phyloP scores from a whole-genome alignment of 2,113 vertebrate species.

The Ceyx melanurus region DNA sequence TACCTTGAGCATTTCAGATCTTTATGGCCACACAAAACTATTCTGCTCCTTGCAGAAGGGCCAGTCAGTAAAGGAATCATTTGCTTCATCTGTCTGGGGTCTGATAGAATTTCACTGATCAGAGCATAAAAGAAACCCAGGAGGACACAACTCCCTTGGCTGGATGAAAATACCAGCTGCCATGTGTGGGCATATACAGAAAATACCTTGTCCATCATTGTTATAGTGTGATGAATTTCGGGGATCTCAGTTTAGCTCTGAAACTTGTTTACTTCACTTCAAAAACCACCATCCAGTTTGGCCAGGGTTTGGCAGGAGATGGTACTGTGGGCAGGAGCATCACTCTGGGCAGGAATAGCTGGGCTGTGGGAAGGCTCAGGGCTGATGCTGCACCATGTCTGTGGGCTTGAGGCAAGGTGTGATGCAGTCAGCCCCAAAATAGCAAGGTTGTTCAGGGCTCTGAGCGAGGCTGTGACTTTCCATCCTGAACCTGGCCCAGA shows the following conservation, averaged over 20 bases:
- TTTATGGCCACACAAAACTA: neutral
- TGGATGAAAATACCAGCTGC: neutral
- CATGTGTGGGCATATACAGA: neutral
- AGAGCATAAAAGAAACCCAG: neutral
- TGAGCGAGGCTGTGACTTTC: slow-evolving; percentile 31
- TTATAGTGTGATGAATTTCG: neutral
- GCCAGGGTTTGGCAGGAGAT: neutral
- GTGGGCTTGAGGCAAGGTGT: slow-evolving; percentile 27
- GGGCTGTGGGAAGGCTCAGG: neutral
- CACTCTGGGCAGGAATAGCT: neutral
- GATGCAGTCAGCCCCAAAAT: slow-evolving; percentile 8
- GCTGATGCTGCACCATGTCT: neutral
- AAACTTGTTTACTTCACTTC: slow-evolving; percentile 41
- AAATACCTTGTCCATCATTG: neutral
- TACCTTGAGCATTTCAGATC: neutral
- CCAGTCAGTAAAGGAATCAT: neutral
- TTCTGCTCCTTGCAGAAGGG: neutral
- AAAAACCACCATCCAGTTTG: neutral
- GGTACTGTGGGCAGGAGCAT: neutral
- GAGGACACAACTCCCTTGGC: neutral
- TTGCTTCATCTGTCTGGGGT: neutral
- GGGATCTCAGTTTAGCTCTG: slow-evolving; percentile 8
- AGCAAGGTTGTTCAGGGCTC: neutral
- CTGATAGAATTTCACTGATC: neutral
- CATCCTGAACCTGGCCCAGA: neutral